These are phyloP conservation scores for Dione juno DNA, from an alignment of 2,888 invertebrate genomes.

Conservation along the genomic window DNA sequence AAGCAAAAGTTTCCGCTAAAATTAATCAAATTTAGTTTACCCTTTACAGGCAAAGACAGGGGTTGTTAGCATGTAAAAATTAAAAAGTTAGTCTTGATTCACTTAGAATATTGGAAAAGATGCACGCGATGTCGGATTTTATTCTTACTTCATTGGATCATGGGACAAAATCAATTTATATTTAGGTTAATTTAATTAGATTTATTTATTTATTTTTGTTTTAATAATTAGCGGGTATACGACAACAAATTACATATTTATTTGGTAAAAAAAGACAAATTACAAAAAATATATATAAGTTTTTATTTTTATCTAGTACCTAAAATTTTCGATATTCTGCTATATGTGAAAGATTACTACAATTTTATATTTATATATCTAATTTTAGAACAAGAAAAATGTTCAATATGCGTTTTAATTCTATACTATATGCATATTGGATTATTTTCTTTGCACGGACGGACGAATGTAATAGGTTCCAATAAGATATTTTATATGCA, in stretches of 20 bases:
- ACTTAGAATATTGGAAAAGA: constrained; percentile 61
- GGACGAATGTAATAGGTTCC: background rate
- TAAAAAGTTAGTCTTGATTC: constrained; percentile 56
- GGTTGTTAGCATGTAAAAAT: constrained; percentile 53
- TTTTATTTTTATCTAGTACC: too few species aligned
- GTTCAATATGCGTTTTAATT: background rate
- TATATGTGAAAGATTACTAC: too few species aligned
- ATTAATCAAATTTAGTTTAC: constrained; percentile 29
- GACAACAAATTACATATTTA: too few species aligned
- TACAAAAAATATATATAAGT: too few species aligned
- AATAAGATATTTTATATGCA: background rate
- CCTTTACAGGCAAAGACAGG: constrained; percentile 19
- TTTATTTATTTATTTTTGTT: background rate
- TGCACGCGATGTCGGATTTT: constrained; percentile 63
- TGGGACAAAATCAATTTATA: constrained; percentile 25
- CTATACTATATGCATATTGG: background rate
- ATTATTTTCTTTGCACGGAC: background rate
- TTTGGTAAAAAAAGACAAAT: too few species aligned
- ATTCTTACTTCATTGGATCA: constrained; percentile 49
- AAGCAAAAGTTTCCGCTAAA: constrained; percentile 25
- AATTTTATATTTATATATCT: too few species aligned
- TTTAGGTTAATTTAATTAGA: constrained; percentile 50
- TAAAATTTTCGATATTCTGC: too few species aligned
- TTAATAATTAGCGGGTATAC: too few species aligned
- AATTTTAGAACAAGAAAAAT: too few species aligned